phyloP scores from a whole-genome alignment of 2,797 vertebrate species.

The Neopelma chrysocephalum region DNA sequence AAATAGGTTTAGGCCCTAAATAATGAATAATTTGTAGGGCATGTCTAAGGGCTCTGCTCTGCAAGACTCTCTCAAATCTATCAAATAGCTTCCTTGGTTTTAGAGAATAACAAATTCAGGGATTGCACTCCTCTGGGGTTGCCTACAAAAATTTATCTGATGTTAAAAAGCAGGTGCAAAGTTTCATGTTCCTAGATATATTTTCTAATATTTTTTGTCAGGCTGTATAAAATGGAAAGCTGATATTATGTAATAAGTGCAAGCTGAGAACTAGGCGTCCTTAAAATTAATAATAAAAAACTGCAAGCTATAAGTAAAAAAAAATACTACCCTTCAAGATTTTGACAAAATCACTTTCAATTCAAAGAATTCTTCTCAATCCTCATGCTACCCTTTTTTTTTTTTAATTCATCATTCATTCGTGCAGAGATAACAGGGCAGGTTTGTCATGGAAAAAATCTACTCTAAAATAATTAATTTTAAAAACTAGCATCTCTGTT shows the following conservation, averaged over 20 bases:
- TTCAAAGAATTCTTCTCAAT: background rate
- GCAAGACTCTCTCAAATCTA: background rate
- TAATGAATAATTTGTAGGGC: background rate
- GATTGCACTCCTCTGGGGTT: background rate
- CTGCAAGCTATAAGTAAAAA: background rate
- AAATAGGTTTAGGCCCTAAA: background rate
- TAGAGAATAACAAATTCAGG: background rate
- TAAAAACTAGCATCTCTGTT: background rate
- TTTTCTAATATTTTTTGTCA: background rate
- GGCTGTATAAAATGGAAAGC: background rate
- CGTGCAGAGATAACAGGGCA: background rate
- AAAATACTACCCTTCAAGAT: background rate
- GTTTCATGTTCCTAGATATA: background rate
- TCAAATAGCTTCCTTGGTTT: background rate
- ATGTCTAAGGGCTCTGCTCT: background rate
- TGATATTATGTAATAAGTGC: background rate
- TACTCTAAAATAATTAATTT: background rate
- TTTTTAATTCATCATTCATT: background rate
- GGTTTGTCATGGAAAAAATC: background rate
- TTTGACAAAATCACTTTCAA: background rate
- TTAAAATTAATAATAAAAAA: background rate
- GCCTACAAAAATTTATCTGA: background rate
- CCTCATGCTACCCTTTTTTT: background rate
- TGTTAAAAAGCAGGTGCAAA: background rate
- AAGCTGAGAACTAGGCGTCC: background rate